These are phyloP conservation scores for Halocaridina rubra DNA, from an alignment of 2,888 invertebrate species.

Conservation along the genomic window DNA sequence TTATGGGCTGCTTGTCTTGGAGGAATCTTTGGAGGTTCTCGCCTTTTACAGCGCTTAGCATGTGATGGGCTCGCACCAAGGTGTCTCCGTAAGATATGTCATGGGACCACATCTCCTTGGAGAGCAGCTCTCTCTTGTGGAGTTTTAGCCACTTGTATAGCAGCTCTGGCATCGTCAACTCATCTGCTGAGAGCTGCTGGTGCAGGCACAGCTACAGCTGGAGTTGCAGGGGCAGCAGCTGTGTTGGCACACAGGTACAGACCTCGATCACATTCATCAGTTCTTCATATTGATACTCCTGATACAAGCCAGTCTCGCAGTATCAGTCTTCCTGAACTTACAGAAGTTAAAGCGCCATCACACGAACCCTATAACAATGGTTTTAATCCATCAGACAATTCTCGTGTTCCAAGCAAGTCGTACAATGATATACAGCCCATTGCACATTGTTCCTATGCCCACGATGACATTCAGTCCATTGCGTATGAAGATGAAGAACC, in stretches of 20 bases:
- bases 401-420: background rate
- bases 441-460: background rate
- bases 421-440: background rate
- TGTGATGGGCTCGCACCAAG: slow-evolving; percentile 46
- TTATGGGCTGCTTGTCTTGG: slow-evolving; percentile 41
- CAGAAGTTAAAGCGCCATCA: background rate
- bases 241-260: slow-evolving; percentile 44
- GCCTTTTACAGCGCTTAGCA: slow-evolving; percentile 35
- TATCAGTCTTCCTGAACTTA: slow-evolving; percentile 15
- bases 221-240: slow-evolving; percentile 45
- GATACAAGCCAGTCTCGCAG: background rate
- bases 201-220: slow-evolving; percentile 35
- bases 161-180: slow-evolving; percentile 31
- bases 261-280: background rate
- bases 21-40: slow-evolving; percentile 29
- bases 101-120: slow-evolving; percentile 44
- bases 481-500: slow-evolving; percentile 33
- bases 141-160: slow-evolving; percentile 11
- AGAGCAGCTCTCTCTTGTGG: slow-evolving; percentile 37
- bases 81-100: slow-evolving; percentile 18
- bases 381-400: background rate
- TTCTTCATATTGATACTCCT: background rate
- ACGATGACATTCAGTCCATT: background rate
- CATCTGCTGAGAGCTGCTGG: slow-evolving; percentile 44
- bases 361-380: too few relatives aligned